These are phyloP conservation scores for Siphamia tubifer DNA, from an alignment of 2,113 vertebrate species.

Conservation along the genomic window DNA sequence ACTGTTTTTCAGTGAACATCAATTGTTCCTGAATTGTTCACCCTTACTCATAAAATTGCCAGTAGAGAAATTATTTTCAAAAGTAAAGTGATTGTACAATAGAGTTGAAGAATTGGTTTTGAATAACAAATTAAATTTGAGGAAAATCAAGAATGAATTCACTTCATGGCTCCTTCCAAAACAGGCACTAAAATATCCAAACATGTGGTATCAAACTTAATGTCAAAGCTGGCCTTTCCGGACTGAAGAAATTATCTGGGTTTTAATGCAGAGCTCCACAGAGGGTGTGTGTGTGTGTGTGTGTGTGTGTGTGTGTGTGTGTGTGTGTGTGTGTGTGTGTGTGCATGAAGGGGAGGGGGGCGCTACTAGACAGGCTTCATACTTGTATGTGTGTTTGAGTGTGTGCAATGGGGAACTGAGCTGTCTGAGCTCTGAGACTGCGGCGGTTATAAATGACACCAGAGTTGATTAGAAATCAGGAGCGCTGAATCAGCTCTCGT, in stretches of 20 bases:
- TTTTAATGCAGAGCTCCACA: neutral
- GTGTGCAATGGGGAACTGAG: slow-evolving; percentile 43
- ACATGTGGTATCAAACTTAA: too few relatives aligned
- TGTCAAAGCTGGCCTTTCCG: too few relatives aligned
- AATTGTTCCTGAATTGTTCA: slow-evolving; percentile 2
- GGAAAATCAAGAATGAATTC: too few relatives aligned
- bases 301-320: neutral
- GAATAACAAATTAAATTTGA: too few relatives aligned
- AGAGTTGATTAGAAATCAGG: slow-evolving; percentile 78
- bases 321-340: neutral
- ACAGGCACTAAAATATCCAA: too few relatives aligned
- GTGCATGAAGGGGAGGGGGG: neutral
- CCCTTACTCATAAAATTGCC: too few relatives aligned
- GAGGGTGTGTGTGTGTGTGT: neutral
- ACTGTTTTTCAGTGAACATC: slow-evolving; percentile 14
- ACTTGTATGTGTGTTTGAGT: neutral
- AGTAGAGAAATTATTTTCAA: too few relatives aligned
- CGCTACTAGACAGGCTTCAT: neutral
- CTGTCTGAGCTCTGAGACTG: slow-evolving; percentile 64
- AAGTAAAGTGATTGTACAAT: too few relatives aligned
- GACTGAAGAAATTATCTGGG: neutral
- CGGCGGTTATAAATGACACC: slow-evolving; percentile 73
- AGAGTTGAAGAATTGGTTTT: too few relatives aligned
- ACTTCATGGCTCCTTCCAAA: too few relatives aligned
- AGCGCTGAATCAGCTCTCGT: slow-evolving; percentile 83